phyloP scores from a whole-genome alignment of 2,113 vertebrate species.

The Hippocampus comes region DNA sequence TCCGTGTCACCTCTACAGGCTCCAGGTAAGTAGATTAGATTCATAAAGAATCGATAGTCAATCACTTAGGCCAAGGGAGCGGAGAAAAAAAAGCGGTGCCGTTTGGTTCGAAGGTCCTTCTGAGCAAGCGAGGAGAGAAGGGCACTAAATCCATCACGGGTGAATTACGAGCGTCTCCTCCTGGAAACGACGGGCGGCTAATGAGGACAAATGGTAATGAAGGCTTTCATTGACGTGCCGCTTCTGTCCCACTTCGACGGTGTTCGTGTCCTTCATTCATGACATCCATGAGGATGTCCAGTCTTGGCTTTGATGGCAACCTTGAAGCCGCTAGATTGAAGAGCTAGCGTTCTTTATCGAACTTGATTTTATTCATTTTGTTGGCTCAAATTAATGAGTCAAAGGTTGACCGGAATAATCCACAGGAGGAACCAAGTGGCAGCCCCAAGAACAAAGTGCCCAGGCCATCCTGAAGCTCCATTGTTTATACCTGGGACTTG shows the following conservation, averaged over 20 bases:
- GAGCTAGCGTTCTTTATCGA: not conserved
- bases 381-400: not conserved
- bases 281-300: not conserved
- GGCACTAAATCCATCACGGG: conserved; percentile 51
- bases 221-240: conserved; percentile 22
- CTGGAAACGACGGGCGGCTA: conserved; percentile 41
- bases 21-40: conserved; percentile 72
- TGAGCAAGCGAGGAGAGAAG: conserved; percentile 23
- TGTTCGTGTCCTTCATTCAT: conserved; percentile 41
- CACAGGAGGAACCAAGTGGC: too few species aligned
- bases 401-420: too few species aligned
- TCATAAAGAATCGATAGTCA: conserved; percentile 70
- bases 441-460: too few species aligned
- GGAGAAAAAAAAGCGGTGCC: conserved; percentile 24
- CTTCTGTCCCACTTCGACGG: conserved; percentile 30
- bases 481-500: too few species aligned
- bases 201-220: conserved; percentile 52
- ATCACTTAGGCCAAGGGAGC: conserved; percentile 65
- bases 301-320: conserved; percentile 9
- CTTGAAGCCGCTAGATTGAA: not conserved
- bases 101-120: conserved; percentile 21
- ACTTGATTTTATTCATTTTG: not conserved
- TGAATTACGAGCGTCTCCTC: conserved; percentile 43
- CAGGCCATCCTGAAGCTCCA: too few species aligned
- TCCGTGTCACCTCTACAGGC: conserved; percentile 61